These are phyloP conservation scores for Numida meleagris DNA, from an alignment of 2,113 vertebrate species.

Conservation along the genomic window DNA sequence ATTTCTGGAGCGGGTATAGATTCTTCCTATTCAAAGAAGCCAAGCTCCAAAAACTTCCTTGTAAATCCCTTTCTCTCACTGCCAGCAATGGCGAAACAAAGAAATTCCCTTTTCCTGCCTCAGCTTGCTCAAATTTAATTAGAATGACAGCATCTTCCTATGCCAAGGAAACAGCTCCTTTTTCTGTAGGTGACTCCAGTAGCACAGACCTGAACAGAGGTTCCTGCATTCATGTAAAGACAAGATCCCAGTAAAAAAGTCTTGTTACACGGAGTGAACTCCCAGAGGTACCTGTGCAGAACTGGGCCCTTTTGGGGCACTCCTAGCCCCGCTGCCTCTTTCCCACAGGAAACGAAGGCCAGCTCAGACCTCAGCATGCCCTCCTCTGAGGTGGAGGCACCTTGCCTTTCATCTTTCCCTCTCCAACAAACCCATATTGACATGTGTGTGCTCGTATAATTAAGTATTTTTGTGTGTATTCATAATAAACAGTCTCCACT, in stretches of 20 bases:
- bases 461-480: rapidly evolving
- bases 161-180: not conserved
- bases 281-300: not conserved
- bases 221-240: not conserved
- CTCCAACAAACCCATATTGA: not conserved
- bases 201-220: not conserved
- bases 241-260: not conserved
- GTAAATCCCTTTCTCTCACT: not conserved
- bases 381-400: not conserved
- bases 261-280: not conserved
- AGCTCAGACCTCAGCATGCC: not conserved
- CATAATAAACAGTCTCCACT: not conserved
- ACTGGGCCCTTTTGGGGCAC: not conserved
- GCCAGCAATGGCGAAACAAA: not conserved
- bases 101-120: constrained; percentile 17
- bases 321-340: rapidly evolving
- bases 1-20: not conserved
- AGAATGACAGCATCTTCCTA: not conserved
- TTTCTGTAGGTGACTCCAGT: not conserved
- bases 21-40: not conserved
- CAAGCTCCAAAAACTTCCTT: not conserved
- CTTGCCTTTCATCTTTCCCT: not conserved
- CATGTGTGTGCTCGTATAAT: not conserved
- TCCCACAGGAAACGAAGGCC: not conserved
- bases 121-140: constrained; percentile 12